Percentiles rank a stretch among this genome's conserved stretches.
Evolutionary conservation across 2,797 vertebrate species (phyloP).

Genomic region (Xenops minutus): DNA sequence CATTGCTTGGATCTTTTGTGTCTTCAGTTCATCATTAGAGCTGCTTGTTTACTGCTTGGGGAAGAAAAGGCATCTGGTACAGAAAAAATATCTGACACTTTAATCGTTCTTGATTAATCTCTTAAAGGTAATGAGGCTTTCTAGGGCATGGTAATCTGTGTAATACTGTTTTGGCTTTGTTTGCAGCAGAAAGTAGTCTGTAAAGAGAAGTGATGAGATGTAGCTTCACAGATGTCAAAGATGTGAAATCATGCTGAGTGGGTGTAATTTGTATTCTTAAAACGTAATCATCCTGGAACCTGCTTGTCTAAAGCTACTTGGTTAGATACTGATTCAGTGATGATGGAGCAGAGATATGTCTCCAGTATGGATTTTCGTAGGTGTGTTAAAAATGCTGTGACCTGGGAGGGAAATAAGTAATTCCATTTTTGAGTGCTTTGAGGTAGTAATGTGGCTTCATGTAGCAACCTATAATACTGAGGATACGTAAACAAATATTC

Average conservation of each 20-base stretch:
- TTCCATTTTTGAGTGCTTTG: neutral
- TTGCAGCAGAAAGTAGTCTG: constrained; percentile 28
- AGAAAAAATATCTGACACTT: constrained; percentile 28
- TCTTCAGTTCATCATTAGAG: neutral
- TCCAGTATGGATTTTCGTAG: neutral
- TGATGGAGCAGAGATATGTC: neutral
- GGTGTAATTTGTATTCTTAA: constrained; percentile 1
- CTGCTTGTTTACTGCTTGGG: neutral
- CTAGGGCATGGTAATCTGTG: constrained; percentile 37
- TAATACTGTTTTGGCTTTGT: constrained; percentile 43
- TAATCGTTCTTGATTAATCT: constrained; percentile 64
- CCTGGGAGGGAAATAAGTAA: neutral
- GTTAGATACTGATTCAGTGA: neutral
- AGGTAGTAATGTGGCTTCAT: neutral
- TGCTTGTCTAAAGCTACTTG: neutral
- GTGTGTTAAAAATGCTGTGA: neutral
- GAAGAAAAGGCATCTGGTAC: constrained; percentile 37
- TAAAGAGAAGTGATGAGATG: neutral
- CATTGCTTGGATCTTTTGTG: neutral
- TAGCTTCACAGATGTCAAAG: neutral
- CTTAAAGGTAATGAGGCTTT: constrained; percentile 50
- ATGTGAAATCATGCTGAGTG: neutral
- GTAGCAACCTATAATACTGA: neutral
- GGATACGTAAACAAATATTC: neutral
- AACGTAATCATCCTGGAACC: neutral